These are phyloP conservation scores for Oreochromis grahami DNA, from an alignment of 2,797 vertebrate genomes.

Conservation along the genomic window DNA sequence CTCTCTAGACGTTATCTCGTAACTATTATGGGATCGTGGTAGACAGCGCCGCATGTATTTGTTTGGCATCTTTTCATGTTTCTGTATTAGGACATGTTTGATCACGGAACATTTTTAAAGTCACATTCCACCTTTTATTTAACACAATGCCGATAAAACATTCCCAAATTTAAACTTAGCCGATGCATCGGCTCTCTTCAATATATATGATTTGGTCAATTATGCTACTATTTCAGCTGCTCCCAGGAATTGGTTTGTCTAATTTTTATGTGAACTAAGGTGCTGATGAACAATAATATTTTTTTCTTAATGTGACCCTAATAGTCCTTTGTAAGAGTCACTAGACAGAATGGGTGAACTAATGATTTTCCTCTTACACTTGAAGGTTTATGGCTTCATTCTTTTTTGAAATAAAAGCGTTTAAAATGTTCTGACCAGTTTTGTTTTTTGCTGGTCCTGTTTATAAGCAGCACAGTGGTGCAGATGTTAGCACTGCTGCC, in stretches of 20 bases:
- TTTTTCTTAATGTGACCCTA: neutral
- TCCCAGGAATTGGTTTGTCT: neutral
- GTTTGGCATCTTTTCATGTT: neutral
- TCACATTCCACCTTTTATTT: neutral
- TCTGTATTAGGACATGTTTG: neutral
- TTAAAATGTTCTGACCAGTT: neutral
- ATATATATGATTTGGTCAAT: conserved; percentile 2
- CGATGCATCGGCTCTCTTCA: neutral
- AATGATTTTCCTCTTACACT: neutral
- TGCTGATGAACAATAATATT: neutral
- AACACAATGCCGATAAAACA: neutral
- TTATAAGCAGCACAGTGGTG: neutral
- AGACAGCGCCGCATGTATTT: neutral
- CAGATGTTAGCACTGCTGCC: neutral
- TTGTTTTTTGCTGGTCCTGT: neutral
- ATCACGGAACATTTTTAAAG: neutral
- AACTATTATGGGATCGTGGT: conserved; percentile 5
- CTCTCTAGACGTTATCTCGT: conserved; percentile 32
- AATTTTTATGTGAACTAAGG: neutral
- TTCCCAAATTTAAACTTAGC: neutral
- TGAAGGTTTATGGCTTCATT: neutral
- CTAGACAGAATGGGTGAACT: neutral
- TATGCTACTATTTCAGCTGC: neutral
- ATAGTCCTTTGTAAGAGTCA: neutral
- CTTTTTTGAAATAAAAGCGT: neutral